Percentiles rank a stretch among this genome's conserved stretches.
Evolutionary conservation across 2,888 invertebrate genomes (phyloP).

Genomic region (Luperina nickerlii): DNA sequence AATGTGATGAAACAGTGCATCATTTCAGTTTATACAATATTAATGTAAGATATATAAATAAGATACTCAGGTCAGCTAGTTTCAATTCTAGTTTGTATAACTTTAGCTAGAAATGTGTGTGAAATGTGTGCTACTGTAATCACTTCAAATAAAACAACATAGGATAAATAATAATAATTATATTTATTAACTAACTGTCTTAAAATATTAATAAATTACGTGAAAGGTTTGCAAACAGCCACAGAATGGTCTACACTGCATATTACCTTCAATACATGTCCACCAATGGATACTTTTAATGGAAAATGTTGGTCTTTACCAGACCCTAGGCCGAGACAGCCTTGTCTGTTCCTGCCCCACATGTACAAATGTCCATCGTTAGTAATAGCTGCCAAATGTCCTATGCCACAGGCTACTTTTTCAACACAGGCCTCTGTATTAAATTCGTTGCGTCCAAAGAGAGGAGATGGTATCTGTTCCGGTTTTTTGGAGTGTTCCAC

Average conservation of each 20-base stretch:
- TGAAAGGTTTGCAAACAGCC: slow-evolving; percentile 93
- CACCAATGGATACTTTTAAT: slow-evolving; percentile 95
- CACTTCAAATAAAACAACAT: slow-evolving; percentile 49
- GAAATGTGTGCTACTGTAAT: slow-evolving; percentile 2
- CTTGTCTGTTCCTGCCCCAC: slow-evolving; percentile 97
- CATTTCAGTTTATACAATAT: slow-evolving; percentile 33
- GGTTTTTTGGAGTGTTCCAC: slow-evolving; percentile 92
- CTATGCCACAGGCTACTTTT: slow-evolving; percentile 93
- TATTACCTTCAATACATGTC: slow-evolving; percentile 92
- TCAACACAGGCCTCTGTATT: slow-evolving; percentile 92
- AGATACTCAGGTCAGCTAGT: neutral
- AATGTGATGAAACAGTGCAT: slow-evolving; percentile 20
- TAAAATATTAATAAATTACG: slow-evolving; percentile 70
- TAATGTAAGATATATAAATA: slow-evolving; percentile 3
- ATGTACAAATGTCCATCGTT: slow-evolving; percentile 95
- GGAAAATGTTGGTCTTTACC: slow-evolving; percentile 96
- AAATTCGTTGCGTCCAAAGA: slow-evolving; percentile 97
- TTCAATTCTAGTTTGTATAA: neutral
- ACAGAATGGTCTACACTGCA: slow-evolving; percentile 97
- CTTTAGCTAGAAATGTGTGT: slow-evolving; percentile 5
- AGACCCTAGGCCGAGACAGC: slow-evolving; percentile 96
- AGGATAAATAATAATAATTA: slow-evolving; percentile 27
- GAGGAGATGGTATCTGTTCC: slow-evolving; percentile 93
- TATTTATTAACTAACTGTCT: slow-evolving; percentile 71
- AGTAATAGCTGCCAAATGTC: slow-evolving; percentile 94